A percentile compares a stretch with the other conserved stretches of the same genome.
These are phyloP conservation scores for Melolontha melolontha DNA, from an alignment of 2,888 invertebrate genomes.

Conservation along the genomic window DNA sequence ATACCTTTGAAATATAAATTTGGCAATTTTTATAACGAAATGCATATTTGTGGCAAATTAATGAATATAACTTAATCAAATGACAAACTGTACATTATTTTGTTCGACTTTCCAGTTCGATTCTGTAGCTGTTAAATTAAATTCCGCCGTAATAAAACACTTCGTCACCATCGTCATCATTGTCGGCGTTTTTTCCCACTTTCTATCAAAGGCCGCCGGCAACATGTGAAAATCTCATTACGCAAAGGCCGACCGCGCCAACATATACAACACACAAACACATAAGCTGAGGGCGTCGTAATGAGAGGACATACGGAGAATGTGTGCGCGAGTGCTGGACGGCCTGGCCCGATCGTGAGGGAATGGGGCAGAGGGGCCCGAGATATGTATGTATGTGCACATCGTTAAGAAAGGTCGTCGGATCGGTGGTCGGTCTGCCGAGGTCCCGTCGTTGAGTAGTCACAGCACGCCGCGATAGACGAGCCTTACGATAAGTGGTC, in stretches of 20 bases:
- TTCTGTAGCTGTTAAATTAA: slow-evolving; percentile 5
- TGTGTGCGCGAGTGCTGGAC: slow-evolving; percentile 10
- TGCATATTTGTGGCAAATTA: too few species aligned
- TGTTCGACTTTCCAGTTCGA: too few species aligned
- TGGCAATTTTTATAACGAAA: too few species aligned
- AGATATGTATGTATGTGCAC: slow-evolving; percentile 35
- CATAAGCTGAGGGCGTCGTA: slow-evolving; percentile 12
- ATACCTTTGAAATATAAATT: too few species aligned
- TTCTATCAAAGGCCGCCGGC: slow-evolving; percentile 38
- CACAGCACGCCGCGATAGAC: slow-evolving; percentile 42
- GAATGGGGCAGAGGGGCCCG: slow-evolving; percentile 14
- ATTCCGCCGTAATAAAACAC: slow-evolving; percentile 37
- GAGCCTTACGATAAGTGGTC: slow-evolving; percentile 42
- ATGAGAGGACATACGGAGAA: slow-evolving; percentile 29
- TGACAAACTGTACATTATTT: too few species aligned
- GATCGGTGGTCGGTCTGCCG: slow-evolving; percentile 34
- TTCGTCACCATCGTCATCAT: slow-evolving; percentile 36
- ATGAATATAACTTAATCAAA: too few species aligned
- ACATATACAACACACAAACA: slow-evolving; percentile 12
- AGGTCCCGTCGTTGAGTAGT: slow-evolving; percentile 41
- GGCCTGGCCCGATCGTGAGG: slow-evolving; percentile 2
- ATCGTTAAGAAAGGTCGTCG: slow-evolving; percentile 41
- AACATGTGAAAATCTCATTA: slow-evolving; percentile 45
- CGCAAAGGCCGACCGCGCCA: slow-evolving; percentile 32
- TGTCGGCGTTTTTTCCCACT: slow-evolving; percentile 32